phyloP scores from a whole-genome alignment of 2,888 invertebrate species.

The Nomada ferruginata region DNA sequence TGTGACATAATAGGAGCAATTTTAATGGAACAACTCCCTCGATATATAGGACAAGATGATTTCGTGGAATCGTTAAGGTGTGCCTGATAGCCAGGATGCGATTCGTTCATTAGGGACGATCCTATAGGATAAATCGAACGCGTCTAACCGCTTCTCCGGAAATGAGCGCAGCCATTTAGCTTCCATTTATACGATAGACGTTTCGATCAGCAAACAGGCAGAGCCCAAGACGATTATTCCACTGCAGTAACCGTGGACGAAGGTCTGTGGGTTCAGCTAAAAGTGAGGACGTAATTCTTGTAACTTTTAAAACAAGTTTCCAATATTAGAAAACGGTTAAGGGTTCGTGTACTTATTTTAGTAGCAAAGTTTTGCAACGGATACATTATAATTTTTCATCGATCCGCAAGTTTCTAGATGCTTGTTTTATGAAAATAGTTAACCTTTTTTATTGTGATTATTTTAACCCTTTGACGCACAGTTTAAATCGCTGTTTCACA shows the following conservation, averaged over 20 bases:
- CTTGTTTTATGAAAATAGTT: too few species aligned
- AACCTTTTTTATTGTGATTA: too few species aligned
- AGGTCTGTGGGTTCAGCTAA: neutral
- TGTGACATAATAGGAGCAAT: conserved; percentile 56
- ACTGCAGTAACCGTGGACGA: neutral
- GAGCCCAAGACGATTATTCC: neutral
- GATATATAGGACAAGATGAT: conserved; percentile 55
- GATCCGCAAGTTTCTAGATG: too few species aligned
- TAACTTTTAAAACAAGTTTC: neutral
- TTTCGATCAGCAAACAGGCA: neutral
- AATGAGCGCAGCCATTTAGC: conserved; percentile 15
- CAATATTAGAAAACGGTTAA: neutral
- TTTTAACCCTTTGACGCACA: too few species aligned
- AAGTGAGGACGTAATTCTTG: neutral
- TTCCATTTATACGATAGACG: conserved; percentile 16
- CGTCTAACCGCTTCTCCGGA: conserved; percentile 49
- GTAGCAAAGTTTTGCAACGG: too few species aligned
- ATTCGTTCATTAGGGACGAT: conserved; percentile 60
- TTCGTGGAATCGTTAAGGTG: conserved; percentile 63
- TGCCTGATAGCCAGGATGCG: conserved; percentile 57
- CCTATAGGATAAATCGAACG: conserved; percentile 52
- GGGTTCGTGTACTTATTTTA: neutral
- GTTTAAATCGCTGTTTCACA: too few species aligned
- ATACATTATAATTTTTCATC: too few species aligned
- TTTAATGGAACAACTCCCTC: conserved; percentile 52